Evolutionary conservation across 2,888 invertebrate species (phyloP), one percentile per base, ranked within the genome.

Genomic region (Drosophila setosimentum): DNA sequence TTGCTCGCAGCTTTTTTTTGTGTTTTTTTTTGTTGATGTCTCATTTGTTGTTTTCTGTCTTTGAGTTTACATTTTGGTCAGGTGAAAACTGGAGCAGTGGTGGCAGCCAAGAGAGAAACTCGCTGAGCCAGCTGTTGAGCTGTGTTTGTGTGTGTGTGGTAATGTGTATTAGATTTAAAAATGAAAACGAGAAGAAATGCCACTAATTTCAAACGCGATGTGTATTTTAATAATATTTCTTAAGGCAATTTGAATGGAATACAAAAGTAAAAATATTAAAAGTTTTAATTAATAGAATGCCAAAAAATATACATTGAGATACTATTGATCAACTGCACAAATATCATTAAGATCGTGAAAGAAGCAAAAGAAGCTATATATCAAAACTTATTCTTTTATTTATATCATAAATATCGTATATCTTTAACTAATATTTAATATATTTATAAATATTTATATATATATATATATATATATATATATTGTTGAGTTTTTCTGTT

Each of bases 1-100:
- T 63, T 69, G 66, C 35, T 58, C 32, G 35, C 48, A 55, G 30
- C 29, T 55, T 5, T 29, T 35, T 30, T 16, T 50, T 27, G n/a
- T 24, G 29, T 40, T 6, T 8, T 40, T 40, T 21, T 21, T 10
- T 42, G 49, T 29, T 10, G 18, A 21, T 29, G 35, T n/a, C 21
- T 33, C 16, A 50, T 33, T 35, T 16, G 37, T 60, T 70, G n/a
- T 60, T 71, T 57, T 40, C 10, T n/a, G 40, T 33, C 48, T 50
- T 58, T 40, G 27, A 11, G 13, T 30, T 73, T 10, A 49, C 21
- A 54, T 69, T 62, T 64, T 74, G 48, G 42, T 49, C 80, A 74
- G 83, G 83, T 80, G 83, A 77, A 83, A 83, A 83, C 75, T 83
- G 54, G 80, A 75, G 73, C 89, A 67, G 13, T 7, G 24, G 13